Base-by-base conservation (phyloP, 2,888 invertebrate species). In the Apodemia hepburni region DNA sequence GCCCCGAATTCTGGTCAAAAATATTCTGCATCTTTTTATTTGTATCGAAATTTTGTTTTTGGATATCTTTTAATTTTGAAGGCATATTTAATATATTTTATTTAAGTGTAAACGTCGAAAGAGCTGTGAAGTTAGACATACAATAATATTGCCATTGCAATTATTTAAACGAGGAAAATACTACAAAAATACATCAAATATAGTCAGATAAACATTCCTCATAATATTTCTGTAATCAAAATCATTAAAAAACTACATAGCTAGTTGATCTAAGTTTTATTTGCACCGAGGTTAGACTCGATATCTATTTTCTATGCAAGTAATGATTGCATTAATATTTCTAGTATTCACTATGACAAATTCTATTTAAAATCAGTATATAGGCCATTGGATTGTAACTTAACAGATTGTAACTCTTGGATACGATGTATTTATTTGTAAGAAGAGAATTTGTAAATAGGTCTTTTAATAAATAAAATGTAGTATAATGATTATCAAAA, bases 401-500 rank as follows among this genome's bases (percentile, higher is more conserved):
- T 75, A 75, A 75, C 72, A 73, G 27, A 54, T 54, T 54, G 54
- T 54, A 27, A 27, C 77, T 78, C 72, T 73, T 70, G 71, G 65
- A 75, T 66, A 67, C 72, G 58, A 64, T 72, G 68, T 67, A 73
- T 67, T 72, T 74, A 69, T 70, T 76, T 75, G 71, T 77, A 79
- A 81, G 79, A 77, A 78, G 76, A 78, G 74, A 73, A 76, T 81
- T 83, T 90, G 89, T 90, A 90, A 78, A 90, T 90, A 89, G 75
- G 74, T 79, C 76, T 77, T 80, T 85, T 87, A 82, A 75, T 84
- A 84, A 85, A 83, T 84, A 84, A 82, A 85, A 80, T 72, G 81
- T 86, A 86, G 86, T 81, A 80, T 83, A 84, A 88, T 85, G 86
- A 86, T 88, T 86, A 85, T 86, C 80, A 83, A 85, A 77, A 73